phyloP scores from a whole-genome alignment of 2,797 vertebrate genomes.

The Yasuhikotakia modesta region DNA sequence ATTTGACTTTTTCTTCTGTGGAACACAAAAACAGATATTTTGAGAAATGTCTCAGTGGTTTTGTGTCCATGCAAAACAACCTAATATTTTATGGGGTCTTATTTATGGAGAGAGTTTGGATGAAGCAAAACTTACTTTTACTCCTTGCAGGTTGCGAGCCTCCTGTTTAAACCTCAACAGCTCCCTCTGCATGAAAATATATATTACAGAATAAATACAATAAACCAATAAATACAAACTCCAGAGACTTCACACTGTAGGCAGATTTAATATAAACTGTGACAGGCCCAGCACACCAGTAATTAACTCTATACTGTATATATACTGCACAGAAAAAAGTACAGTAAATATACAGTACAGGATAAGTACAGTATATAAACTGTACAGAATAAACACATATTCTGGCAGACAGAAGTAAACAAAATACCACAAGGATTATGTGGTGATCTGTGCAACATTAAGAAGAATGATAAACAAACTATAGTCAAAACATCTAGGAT shows the following conservation, averaged over 20 bases:
- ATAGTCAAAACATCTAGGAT: neutral
- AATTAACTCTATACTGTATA: neutral
- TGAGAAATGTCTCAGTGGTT: too few species aligned
- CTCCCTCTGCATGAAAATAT: constrained; percentile 82
- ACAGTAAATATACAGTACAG: too few species aligned
- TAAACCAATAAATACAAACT: neutral
- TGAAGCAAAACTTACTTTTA: constrained; percentile 82
- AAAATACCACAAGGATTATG: neutral
- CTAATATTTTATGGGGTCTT: too few species aligned
- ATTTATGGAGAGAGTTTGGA: neutral
- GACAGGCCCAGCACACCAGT: neutral
- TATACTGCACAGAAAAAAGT: neutral
- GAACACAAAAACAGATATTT: too few species aligned
- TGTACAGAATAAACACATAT: neutral
- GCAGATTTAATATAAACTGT: neutral
- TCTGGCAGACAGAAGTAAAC: neutral
- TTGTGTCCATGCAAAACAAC: too few species aligned
- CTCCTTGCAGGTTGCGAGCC: constrained; percentile 88
- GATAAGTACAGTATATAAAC: too few species aligned
- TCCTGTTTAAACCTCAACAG: constrained; percentile 92
- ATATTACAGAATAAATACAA: too few species aligned
- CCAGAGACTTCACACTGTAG: neutral
- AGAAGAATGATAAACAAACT: neutral
- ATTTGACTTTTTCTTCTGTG: too few species aligned
- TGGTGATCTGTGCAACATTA: neutral